Conservation (phyloP, 2,113 vertebrate genomes). For the Cricetomys ansorgei region DNA sequence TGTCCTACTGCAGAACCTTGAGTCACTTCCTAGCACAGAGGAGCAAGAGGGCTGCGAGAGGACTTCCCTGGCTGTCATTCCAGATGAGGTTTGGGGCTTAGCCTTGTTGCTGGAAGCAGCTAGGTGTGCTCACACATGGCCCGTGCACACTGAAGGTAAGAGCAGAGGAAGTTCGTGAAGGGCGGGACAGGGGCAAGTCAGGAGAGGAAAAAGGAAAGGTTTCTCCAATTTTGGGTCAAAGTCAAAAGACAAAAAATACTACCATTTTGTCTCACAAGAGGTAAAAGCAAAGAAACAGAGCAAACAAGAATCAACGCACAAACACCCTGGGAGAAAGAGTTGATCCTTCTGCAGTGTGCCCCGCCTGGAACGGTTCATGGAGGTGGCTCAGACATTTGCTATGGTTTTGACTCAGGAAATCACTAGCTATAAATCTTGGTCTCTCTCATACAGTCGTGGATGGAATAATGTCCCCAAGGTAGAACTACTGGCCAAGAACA, state of each 20-base stretch:
- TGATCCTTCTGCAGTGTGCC: not conserved
- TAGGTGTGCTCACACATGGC: not conserved
- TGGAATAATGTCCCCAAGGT: slow-evolving; percentile 20
- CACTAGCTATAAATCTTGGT: slow-evolving; percentile 66
- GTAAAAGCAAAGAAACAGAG: not conserved
- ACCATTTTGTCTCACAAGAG: slow-evolving; percentile 36
- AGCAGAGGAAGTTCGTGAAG: not conserved
- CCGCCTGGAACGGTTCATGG: slow-evolving; percentile 13
- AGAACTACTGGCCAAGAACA: slow-evolving; percentile 39
- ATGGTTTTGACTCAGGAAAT: slow-evolving; percentile 68
- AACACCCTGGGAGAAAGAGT: not conserved
- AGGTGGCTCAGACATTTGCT: slow-evolving; percentile 46
- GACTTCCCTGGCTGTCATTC: not conserved
- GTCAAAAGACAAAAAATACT: not conserved
- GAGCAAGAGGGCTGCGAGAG: slow-evolving; percentile 12
- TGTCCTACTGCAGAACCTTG: not conserved
- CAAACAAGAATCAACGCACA: not conserved
- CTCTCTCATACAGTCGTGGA: slow-evolving; percentile 5
- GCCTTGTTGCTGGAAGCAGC: not conserved
- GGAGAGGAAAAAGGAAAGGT: not conserved
- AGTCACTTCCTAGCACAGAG: not conserved
- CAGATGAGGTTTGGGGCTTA: not conserved
- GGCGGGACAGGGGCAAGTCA: no score
- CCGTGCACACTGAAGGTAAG: not conserved
- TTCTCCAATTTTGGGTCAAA: slow-evolving; percentile 1